Conservation (phyloP, 2,797 vertebrate genomes). For the Labeo calbasu region DNA sequence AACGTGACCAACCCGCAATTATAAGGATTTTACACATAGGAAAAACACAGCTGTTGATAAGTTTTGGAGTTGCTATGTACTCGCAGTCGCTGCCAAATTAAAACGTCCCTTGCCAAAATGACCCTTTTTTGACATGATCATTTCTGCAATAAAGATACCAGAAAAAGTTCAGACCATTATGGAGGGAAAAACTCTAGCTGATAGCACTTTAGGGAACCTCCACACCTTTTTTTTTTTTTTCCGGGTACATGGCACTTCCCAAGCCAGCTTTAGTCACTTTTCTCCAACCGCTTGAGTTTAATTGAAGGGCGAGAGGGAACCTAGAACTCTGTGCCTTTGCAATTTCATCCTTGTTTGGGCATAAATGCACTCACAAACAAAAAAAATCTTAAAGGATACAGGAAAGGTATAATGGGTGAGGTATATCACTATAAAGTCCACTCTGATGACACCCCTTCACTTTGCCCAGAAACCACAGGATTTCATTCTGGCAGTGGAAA, state of each 20-base stretch:
- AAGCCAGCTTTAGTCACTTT: conserved; percentile 62
- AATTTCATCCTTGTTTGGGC: conserved; percentile 63
- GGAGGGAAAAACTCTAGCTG: conserved; percentile 11
- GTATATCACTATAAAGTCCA: conserved; percentile 74
- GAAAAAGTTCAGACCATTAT: conserved; percentile 56
- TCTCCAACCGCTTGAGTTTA: conserved; percentile 59
- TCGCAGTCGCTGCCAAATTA: conserved; percentile 54
- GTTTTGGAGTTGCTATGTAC: conserved; percentile 65
- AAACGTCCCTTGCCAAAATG: conserved; percentile 40
- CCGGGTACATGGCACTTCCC: conserved; percentile 60
- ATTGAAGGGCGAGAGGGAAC: conserved; percentile 69
- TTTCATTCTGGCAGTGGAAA: conserved; percentile 74
- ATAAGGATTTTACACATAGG: conserved; percentile 72
- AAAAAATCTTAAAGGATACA: conserved; percentile 64
- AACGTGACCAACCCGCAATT: conserved; percentile 76
- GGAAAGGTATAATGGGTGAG: conserved; percentile 78
- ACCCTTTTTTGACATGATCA: conserved; percentile 62
- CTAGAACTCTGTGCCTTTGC: conserved; percentile 63
- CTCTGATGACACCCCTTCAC: conserved; percentile 78
- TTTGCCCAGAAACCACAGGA: conserved; percentile 77
- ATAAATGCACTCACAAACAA: conserved; percentile 62
- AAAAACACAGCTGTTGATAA: conserved; percentile 67
- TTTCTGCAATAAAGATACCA: conserved; percentile 56
- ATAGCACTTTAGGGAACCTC: conserved; percentile 57
- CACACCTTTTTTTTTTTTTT: conserved; percentile 21